These are phyloP conservation scores for Abscondita cerata DNA, from an alignment of 2,888 invertebrate species.

Conservation along the genomic window DNA sequence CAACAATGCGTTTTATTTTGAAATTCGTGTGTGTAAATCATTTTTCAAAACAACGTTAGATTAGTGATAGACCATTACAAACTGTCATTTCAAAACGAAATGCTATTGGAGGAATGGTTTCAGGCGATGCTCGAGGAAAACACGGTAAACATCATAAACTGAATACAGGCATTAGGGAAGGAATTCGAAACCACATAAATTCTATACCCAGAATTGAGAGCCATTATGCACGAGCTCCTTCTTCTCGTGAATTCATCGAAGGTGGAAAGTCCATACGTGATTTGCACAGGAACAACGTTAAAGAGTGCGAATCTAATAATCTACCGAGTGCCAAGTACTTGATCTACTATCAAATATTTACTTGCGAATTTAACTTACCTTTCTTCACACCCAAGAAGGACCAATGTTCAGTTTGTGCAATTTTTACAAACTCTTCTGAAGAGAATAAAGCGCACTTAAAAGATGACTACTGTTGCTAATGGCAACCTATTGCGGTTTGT, in stretches of 20 bases:
- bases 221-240: conserved; percentile 41
- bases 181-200: conserved; percentile 41
- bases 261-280: conserved; percentile 39
- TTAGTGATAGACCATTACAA: conserved; percentile 26
- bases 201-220: conserved; percentile 44
- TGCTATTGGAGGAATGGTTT: conserved; percentile 19
- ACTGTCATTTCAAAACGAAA: conserved; percentile 26
- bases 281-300: conserved; percentile 42
- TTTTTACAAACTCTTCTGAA: conserved; percentile 29
- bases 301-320: conserved; percentile 23
- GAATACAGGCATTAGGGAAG: conserved; percentile 35
- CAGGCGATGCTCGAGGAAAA: too few relatives aligned
- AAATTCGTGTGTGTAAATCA: conserved; percentile 31
- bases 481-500: too few relatives aligned
- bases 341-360: too few relatives aligned
- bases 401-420: conserved; percentile 38
- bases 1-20: conserved; percentile 42
- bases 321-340: conserved; percentile 25
- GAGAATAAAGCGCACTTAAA: too few relatives aligned
- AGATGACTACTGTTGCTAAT: too few relatives aligned
- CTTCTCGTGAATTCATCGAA: conserved; percentile 41
- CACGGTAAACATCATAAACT: conserved; percentile 39
- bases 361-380: conserved; percentile 21
- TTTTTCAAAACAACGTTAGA: conserved; percentile 29
- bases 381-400: conserved; percentile 35